phyloP scores from a whole-genome alignment of 1,140 invertebrate genomes.

The Maniola jurtina region DNA sequence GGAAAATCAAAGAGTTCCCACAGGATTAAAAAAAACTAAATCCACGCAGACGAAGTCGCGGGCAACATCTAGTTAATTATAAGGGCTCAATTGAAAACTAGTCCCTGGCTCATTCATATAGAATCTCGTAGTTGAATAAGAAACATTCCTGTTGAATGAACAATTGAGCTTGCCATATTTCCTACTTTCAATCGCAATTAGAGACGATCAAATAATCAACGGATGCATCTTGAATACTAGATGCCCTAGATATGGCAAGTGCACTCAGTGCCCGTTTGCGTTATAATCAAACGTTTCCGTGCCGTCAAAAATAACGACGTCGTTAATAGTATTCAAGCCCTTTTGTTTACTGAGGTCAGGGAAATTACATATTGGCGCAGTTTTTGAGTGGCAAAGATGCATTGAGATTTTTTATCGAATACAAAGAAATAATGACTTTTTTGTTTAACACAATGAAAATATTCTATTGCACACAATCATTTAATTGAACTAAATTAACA shows the following conservation, averaged over 20 bases:
- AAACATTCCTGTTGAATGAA: not conserved
- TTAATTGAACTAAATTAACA: too few relatives aligned
- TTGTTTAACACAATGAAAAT: too few relatives aligned
- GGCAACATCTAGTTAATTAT: too few relatives aligned
- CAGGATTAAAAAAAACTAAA: too few relatives aligned
- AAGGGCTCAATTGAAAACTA: too few relatives aligned
- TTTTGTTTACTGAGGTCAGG: not conserved
- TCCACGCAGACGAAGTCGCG: too few relatives aligned
- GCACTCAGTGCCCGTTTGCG: conserved; percentile 28
- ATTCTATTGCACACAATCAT: too few relatives aligned
- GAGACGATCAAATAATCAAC: conserved; percentile 29
- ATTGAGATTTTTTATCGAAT: too few relatives aligned
- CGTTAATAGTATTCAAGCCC: not conserved
- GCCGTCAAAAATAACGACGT: not conserved
- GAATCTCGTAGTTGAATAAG: not conserved
- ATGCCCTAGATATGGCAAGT: conserved; percentile 40
- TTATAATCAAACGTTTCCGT: conserved; percentile 15
- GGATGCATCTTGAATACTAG: conserved; percentile 32
- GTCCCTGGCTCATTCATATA: not conserved
- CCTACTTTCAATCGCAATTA: conserved; percentile 24
- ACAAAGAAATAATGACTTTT: too few relatives aligned
- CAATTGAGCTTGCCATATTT: conserved; percentile 12
- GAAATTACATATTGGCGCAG: too few relatives aligned
- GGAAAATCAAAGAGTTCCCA: too few relatives aligned
- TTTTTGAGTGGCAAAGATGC: too few relatives aligned